Conservation (phyloP, 1,140 invertebrate genomes). For the Trinorchestia longiramus region DNA sequence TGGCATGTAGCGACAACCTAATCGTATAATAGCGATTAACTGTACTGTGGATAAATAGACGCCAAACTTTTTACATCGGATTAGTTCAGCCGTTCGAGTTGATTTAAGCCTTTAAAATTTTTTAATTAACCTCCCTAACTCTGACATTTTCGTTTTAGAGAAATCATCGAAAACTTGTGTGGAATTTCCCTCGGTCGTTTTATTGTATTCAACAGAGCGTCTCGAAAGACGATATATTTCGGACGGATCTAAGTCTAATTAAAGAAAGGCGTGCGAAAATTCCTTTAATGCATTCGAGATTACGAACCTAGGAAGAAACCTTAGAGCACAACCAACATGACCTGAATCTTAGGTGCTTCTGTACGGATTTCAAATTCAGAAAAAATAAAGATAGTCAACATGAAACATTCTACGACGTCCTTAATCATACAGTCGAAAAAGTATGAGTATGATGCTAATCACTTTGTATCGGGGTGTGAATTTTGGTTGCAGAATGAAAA, state of each 20-base stretch:
- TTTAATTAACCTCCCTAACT: neutral
- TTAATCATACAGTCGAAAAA: neutral
- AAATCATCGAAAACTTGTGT: neutral
- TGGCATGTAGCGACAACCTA: neutral
- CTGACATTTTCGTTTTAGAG: neutral
- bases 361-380: neutral
- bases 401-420: neutral
- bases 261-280: slow-evolving; percentile 51
- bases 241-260: slow-evolving; percentile 26
- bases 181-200: neutral
- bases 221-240: slow-evolving; percentile 42
- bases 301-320: neutral
- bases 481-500: too few relatives aligned
- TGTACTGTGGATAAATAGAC: neutral
- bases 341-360: neutral
- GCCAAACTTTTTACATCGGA: neutral
- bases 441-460: neutral
- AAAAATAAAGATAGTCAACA: neutral
- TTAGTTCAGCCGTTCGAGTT: neutral
- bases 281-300: slow-evolving; percentile 45
- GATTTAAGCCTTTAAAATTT: neutral
- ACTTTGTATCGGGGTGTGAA: neutral
- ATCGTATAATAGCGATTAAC: neutral
- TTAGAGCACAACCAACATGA: neutral
- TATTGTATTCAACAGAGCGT: slow-evolving; percentile 29